Conservation (phyloP, 2,113 vertebrate genomes). For the Romanogobio albipinnatus region DNA sequence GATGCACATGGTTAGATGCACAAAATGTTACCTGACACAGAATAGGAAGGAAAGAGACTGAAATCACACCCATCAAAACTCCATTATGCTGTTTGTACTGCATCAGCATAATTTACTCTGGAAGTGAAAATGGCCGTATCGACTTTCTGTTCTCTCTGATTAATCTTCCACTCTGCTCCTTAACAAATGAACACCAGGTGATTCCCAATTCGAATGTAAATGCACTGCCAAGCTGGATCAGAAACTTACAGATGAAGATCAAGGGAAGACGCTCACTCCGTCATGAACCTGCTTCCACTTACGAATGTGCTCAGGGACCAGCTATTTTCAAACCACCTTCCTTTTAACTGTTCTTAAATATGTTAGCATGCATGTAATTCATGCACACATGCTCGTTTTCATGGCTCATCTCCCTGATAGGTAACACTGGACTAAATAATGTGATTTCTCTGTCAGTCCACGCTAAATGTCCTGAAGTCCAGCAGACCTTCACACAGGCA, state of each 20-base stretch:
- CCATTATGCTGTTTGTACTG: slow-evolving; percentile 40
- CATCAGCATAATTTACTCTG: slow-evolving; percentile 58
- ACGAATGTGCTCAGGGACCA: background rate
- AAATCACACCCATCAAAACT: background rate
- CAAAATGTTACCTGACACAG: slow-evolving; percentile 26
- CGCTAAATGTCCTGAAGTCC: slow-evolving; percentile 41
- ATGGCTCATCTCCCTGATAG: slow-evolving; percentile 38
- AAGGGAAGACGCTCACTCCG: background rate
- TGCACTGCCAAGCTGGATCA: slow-evolving; percentile 7
- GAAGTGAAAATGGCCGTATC: slow-evolving; percentile 65
- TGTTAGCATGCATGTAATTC: slow-evolving; percentile 20
- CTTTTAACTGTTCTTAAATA: background rate
- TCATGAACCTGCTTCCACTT: slow-evolving; percentile 24
- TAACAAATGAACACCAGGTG: slow-evolving; percentile 23
- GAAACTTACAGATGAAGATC: slow-evolving; percentile 28
- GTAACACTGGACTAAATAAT: slow-evolving; percentile 35
- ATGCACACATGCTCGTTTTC: slow-evolving; percentile 35
- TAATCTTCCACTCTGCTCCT: slow-evolving; percentile 57
- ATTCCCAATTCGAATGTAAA: slow-evolving; percentile 2
- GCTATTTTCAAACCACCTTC: slow-evolving; percentile 16
- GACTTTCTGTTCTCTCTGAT: slow-evolving; percentile 63
- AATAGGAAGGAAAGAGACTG: slow-evolving; percentile 16
- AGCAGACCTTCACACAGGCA: slow-evolving; percentile 39
- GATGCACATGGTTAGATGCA: slow-evolving; percentile 28
- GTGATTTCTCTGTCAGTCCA: slow-evolving; percentile 26